A percentile compares a stretch with the other conserved stretches of the same genome.
Conservation (phyloP, 2,888 invertebrate species). For the Noctua janthina region DNA sequence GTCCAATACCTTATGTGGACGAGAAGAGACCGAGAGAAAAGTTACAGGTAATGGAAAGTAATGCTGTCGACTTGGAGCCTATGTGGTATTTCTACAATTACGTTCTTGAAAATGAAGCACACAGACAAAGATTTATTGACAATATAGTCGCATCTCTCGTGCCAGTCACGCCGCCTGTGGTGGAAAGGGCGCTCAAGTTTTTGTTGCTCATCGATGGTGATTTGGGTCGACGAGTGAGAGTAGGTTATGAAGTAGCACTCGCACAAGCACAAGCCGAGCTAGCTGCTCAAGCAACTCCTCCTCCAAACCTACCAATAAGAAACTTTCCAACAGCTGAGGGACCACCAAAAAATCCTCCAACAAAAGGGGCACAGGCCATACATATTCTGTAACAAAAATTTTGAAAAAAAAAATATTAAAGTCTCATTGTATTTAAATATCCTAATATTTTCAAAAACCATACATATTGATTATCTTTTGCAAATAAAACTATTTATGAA, state of each 20-base stretch:
- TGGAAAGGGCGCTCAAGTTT: conserved; percentile 94
- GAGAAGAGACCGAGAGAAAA: conserved; percentile 61
- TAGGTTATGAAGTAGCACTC: conserved; percentile 40
- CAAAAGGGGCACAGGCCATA: conserved; percentile 19
- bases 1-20: conserved; percentile 72
- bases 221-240: conserved; percentile 92
- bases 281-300: conserved; percentile 25
- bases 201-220: conserved; percentile 94
- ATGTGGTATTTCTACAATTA: conserved; percentile 93
- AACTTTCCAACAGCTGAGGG: conserved; percentile 35
- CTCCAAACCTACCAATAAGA: conserved; percentile 20
- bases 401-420: background rate
- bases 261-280: conserved; percentile 20
- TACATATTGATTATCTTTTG: background rate
- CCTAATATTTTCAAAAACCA: background rate
- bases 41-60: conserved; percentile 63
- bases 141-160: conserved; percentile 29
- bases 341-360: background rate
- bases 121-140: conserved; percentile 58
- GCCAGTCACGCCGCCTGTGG: conserved; percentile 47
- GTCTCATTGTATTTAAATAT: background rate
- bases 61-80: conserved; percentile 86
- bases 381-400: background rate
- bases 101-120: conserved; percentile 89
- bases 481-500: background rate